These are phyloP conservation scores for Clitarchus hookeri DNA, from an alignment of 2,888 invertebrate species.

Conservation along the genomic window DNA sequence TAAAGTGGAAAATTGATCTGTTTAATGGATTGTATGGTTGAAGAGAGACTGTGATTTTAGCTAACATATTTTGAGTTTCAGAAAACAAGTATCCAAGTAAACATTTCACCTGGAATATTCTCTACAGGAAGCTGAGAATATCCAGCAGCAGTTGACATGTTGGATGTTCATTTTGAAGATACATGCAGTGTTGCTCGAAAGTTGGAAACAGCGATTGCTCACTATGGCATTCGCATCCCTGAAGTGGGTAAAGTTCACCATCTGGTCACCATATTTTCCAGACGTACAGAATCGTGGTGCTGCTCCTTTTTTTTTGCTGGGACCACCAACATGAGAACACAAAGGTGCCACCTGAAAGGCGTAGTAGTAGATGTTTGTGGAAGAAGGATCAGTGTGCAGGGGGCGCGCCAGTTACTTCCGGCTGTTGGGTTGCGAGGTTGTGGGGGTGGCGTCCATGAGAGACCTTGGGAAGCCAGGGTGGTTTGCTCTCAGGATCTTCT, in stretches of 20 bases:
- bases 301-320: too few relatives aligned
- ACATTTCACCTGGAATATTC: too few relatives aligned
- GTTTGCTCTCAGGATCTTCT: constrained; percentile 36
- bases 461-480: constrained; percentile 25
- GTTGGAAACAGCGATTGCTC: neutral
- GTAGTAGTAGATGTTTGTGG: neutral
- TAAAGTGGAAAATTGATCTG: too few relatives aligned
- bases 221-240: neutral
- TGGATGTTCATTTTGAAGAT: neutral
- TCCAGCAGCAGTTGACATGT: neutral
- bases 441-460: neutral
- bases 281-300: too few relatives aligned
- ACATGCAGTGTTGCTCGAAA: neutral
- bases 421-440: neutral
- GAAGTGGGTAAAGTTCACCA: neutral
- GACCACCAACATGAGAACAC: too few relatives aligned
- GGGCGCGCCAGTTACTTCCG: neutral
- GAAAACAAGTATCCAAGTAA: too few relatives aligned
- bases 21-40: too few relatives aligned
- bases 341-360: too few relatives aligned
- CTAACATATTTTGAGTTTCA: too few relatives aligned
- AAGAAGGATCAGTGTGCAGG: neutral
- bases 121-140: too few relatives aligned
- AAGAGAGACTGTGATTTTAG: too few relatives aligned
- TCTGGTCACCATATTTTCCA: too few relatives aligned